Evolutionary conservation across 2,113 vertebrate genomes (phyloP).

Genomic region (Coptodon bakossiorum): DNA sequence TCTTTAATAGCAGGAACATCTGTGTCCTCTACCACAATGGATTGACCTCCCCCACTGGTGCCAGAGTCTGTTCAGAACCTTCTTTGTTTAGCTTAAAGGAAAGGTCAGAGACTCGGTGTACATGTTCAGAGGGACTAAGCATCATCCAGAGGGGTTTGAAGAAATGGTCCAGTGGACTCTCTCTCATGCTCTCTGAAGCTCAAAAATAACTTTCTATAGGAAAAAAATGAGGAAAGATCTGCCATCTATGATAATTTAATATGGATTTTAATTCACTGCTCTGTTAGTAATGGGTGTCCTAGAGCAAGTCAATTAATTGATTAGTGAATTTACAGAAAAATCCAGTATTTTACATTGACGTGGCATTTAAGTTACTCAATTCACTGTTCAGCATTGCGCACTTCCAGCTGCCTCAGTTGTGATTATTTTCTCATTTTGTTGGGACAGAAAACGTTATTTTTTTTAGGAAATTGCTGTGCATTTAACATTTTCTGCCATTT

Average conservation of each 20-base stretch:
- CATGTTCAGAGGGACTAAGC: neutral
- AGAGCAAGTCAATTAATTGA: neutral
- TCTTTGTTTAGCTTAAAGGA: neutral
- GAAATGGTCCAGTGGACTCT: neutral
- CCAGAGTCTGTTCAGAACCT: neutral
- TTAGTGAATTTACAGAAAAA: neutral
- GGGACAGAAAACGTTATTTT: neutral
- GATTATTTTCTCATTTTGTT: neutral
- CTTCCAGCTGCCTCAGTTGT: neutral
- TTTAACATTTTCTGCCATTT: neutral
- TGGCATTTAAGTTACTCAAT: neutral
- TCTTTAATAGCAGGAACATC: conserved; percentile 47
- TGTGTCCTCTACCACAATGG: conserved; percentile 21
- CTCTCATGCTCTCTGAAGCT: neutral
- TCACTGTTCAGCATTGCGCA: neutral
- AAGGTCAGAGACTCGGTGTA: neutral
- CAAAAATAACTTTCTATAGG: neutral
- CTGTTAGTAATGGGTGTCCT: neutral
- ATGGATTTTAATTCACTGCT: neutral
- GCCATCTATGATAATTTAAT: neutral
- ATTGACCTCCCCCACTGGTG: neutral
- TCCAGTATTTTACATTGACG: neutral
- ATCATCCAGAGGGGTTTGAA: neutral
- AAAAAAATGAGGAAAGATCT: neutral
- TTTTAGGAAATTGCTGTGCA: neutral